Base-by-base conservation (phyloP, 1,140 invertebrate genomes). In the Platyscapa corneri region DNA sequence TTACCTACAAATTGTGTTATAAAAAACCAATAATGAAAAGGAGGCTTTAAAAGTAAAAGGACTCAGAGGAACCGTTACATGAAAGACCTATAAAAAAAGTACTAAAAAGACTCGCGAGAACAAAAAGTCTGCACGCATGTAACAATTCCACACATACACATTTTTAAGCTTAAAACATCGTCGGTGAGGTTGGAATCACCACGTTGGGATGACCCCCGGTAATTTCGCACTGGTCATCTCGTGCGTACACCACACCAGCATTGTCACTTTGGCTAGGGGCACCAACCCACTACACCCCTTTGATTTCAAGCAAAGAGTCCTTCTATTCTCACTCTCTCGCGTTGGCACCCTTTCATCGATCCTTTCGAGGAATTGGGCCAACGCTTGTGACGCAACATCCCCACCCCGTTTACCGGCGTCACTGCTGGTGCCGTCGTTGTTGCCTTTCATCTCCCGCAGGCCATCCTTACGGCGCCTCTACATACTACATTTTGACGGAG, bases 281-380 rank as follows among this genome's bases (percentile, higher is more conserved):
- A 42, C 37, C 70, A 3, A 42, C 20, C 8, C 46, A 5, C 5
- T 0, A 30, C 14, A 56, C 30, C 60, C 65, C 81, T 46, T 82
- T 82, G 81, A 82, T 82, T 82, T 56, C 81, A 39, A 56, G 75
- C n/a, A 37, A 67, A 67, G 75, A 53, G 60, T 74, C 39, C 70
- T 65, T 65, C 46, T n/a, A 20, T 74, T 84, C 72, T 84, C 67
- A 78, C 37, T 39, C 72, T 53, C 39, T 46, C 53, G 37, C 27
- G 32, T 75, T 53, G 32, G 64, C 83, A 72, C 75, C 46, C 64
- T 82, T 70, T 85, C 89, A 90, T 91, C 90, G 90, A 91, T 90
- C 88, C 87, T 84, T 87, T 56, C 80, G 88, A 87, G 89, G 88
- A 91, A 91, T 90, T 91, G 89, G 90, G 90, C 89, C 88, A 90